Base-by-base conservation (phyloP, 1,140 invertebrate species). In the Cherax quadricarinatus region DNA sequence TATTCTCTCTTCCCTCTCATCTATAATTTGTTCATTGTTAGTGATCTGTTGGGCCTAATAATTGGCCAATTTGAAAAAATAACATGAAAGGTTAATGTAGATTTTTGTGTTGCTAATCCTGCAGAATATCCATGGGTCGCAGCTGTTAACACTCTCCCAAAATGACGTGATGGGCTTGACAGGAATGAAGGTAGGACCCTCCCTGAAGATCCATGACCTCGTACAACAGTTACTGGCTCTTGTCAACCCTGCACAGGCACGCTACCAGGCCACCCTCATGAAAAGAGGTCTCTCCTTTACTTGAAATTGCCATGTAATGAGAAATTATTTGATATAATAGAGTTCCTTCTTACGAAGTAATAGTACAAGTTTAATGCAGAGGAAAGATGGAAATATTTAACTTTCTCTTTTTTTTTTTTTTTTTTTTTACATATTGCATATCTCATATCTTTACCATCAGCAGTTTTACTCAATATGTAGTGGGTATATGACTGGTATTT, bases 141-240 rank as follows among this genome's bases (percentile, higher is more conserved):
- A 96, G 94, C 95, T 99, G 94, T 95, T 99, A 70, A 96, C 96
- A 85, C 95, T 99, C 80, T 97, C 97, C 62, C 98, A 98, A 95
- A 98, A 98, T 94, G 97, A 98, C 95, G 98, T 99, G 86, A 97
- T 98, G 93, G 97, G 97, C 94, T 96, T 98, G 57, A 97, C 98
- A 18, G 97, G 98, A 93, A 98, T 98, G 96, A 99, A 99, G 96
- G 98, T 99, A 88, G 98, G 98, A 6, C 98, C 98, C 10, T 98
- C 98, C 7, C 94, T 99, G 49, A 99, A 99, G 96, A 98, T 99
- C 94, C 97, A 96, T 94, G 98, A 99, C 95, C 96, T 99, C 75
- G 98, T 99, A 94, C 97, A 97, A 94, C 97, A 98, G 94, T 95
- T 98, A 21, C 98, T 98, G 95, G 97, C 97, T 94, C 97, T 97